phyloP scores from a whole-genome alignment of 2,113 vertebrate genomes.

The Gorsachius goisagi region DNA sequence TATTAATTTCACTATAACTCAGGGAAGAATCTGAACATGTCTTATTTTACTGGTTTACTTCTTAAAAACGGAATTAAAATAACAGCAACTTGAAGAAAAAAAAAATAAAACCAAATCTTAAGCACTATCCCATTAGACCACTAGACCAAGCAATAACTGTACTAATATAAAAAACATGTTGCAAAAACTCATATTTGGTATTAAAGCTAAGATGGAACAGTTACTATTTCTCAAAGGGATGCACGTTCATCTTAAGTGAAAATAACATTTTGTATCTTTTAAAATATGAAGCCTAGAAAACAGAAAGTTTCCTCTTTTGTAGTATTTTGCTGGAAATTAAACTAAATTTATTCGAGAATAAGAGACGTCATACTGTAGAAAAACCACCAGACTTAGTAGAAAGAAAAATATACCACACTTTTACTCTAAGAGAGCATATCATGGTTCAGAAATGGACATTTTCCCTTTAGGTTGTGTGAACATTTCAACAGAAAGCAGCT shows the following conservation, averaged over 20 bases:
- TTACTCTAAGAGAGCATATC: rapidly evolving
- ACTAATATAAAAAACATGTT: neutral
- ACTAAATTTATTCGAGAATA: neutral
- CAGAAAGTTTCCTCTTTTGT: neutral
- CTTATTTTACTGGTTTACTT: neutral
- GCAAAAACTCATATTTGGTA: neutral
- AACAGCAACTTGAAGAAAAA: neutral
- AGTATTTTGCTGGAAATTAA: neutral
- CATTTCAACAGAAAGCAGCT: neutral
- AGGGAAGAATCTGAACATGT: neutral
- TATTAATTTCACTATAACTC: neutral
- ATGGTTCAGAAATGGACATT: neutral
- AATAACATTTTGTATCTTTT: neutral
- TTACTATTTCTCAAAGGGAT: neutral
- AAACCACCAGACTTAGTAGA: neutral
- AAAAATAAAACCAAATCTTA: constrained; percentile 18
- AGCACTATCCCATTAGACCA: neutral
- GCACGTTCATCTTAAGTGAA: neutral
- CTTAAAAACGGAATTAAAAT: constrained; percentile 35
- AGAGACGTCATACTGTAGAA: neutral
- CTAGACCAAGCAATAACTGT: neutral
- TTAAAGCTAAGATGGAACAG: neutral
- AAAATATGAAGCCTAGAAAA: neutral
- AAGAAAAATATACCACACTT: neutral
- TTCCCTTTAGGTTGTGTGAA: neutral